Conservation (phyloP, 2,888 invertebrate genomes). For the Stenodema calcarata region DNA sequence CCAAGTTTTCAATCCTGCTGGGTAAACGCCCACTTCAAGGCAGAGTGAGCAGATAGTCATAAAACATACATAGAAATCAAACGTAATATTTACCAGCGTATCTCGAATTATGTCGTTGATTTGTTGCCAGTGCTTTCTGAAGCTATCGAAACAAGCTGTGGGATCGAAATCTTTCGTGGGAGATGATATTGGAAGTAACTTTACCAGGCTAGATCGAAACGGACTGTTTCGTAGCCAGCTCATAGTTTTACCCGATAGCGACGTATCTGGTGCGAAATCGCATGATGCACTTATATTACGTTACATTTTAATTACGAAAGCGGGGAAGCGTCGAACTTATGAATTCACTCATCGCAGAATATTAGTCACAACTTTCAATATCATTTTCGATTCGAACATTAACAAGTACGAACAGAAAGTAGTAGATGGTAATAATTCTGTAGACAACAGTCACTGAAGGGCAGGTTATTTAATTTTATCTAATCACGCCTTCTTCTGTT, state of each 20-base stretch:
- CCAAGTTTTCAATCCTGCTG: too few relatives aligned
- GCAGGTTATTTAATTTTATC: neutral
- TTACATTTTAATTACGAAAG: neutral
- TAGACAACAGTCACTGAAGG: neutral
- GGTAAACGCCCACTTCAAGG: too few relatives aligned
- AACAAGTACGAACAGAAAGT: neutral
- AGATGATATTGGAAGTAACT: constrained; percentile 71
- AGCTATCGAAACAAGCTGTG: constrained; percentile 89
- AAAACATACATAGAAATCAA: neutral
- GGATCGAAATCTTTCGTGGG: constrained; percentile 79
- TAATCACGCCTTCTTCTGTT: neutral
- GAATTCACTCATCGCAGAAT: neutral
- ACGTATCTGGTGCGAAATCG: neutral
- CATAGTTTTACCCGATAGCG: constrained; percentile 63
- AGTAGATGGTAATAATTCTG: too few relatives aligned
- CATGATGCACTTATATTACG: neutral
- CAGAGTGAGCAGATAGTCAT: too few relatives aligned
- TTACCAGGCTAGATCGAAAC: constrained; percentile 66
- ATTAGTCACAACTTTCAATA: neutral
- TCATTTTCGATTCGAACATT: neutral
- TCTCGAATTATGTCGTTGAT: constrained; percentile 82
- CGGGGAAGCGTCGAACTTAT: neutral
- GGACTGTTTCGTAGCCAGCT: constrained; percentile 75
- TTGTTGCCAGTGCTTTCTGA: constrained; percentile 94
- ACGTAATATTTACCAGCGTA: constrained; percentile 66